phyloP scores from a whole-genome alignment of 2,888 invertebrate genomes.

The Petrolisthes cinctipes region DNA sequence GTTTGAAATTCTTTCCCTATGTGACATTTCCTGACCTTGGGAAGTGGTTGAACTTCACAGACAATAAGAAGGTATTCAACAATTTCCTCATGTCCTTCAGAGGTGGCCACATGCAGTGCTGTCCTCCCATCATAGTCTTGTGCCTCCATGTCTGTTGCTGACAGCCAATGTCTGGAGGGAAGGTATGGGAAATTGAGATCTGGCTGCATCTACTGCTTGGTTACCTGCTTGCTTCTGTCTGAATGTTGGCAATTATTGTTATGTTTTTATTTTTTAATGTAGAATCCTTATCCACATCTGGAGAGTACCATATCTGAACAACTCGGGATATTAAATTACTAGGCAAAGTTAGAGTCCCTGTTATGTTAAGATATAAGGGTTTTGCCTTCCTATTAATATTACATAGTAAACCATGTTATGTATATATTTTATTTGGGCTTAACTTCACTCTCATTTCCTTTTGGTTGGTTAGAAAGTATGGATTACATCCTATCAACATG shows the following conservation, averaged over 20 bases:
- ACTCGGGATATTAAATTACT: no score
- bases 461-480: no score
- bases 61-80: constrained; percentile 81
- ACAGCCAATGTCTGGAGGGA: constrained; percentile 60
- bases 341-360: no score
- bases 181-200: neutral
- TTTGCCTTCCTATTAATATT: no score
- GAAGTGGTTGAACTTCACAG: constrained; percentile 59
- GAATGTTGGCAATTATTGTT: neutral
- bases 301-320: no score
- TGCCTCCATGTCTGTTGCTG: constrained; percentile 57
- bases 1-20: neutral
- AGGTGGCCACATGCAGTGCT: constrained; percentile 92
- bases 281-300: neutral
- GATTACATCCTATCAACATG: no score
- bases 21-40: constrained; percentile 50
- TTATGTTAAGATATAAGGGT: no score
- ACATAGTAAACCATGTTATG: no score
- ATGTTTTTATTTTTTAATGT: neutral
- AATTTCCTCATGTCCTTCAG: constrained; percentile 92
- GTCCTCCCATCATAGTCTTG: constrained; percentile 72
- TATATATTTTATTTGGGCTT: no score
- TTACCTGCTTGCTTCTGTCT: neutral
- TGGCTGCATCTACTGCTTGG: neutral
- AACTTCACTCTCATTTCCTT: no score